Conservation (phyloP, 2,797 vertebrate species). For the Spea hammondii region DNA sequence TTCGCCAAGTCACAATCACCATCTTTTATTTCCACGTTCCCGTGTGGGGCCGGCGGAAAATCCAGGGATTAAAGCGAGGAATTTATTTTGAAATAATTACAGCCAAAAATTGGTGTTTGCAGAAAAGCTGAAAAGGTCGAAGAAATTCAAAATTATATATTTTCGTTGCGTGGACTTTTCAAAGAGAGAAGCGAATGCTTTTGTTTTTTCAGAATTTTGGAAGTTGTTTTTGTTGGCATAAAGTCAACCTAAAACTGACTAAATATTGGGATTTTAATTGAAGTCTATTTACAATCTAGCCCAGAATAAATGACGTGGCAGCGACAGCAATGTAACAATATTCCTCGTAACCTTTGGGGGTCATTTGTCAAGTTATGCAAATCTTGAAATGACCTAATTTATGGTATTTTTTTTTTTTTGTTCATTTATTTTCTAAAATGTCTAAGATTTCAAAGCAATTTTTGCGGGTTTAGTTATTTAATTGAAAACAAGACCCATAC, state of each 20-base stretch:
- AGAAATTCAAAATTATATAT: conserved; percentile 31
- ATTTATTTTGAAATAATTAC: conserved; percentile 41
- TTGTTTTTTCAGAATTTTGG: conserved; percentile 26
- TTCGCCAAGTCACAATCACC: conserved; percentile 34
- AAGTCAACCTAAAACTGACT: conserved; percentile 32
- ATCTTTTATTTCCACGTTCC: conserved; percentile 31
- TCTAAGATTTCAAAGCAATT: conserved; percentile 5
- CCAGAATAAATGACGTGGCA: conserved; percentile 31
- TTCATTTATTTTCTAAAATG: conserved; percentile 13
- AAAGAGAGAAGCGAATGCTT: conserved; percentile 25
- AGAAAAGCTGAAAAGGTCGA: conserved; percentile 30
- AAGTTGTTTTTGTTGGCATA: conserved; percentile 43
- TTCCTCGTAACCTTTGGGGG: conserved; percentile 43
- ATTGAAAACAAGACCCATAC: too few species aligned
- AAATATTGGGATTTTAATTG: conserved; percentile 48
- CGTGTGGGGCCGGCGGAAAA: conserved; percentile 33
- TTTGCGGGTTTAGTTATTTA: neutral
- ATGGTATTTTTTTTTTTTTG: conserved; percentile 1
- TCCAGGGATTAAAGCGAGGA: conserved; percentile 30
- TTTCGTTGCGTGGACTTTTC: conserved; percentile 36
- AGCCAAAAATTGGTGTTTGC: conserved; percentile 31
- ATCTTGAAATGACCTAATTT: conserved; percentile 20
- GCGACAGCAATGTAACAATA: conserved; percentile 24
- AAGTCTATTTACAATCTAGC: conserved; percentile 39
- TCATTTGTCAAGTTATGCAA: conserved; percentile 29